phyloP scores from a whole-genome alignment of 2,888 invertebrate genomes.

The Nebria salina region DNA sequence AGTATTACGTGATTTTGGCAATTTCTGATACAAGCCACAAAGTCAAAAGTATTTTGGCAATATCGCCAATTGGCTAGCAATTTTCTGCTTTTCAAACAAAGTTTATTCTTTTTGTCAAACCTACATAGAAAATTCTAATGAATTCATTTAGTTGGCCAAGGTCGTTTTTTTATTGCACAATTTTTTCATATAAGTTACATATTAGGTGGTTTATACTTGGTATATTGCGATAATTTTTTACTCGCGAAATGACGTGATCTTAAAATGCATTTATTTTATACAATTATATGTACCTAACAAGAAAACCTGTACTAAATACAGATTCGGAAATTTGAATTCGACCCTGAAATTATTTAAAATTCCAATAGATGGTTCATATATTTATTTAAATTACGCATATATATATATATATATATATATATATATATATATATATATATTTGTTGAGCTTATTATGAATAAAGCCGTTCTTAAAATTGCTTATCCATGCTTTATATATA shows the following conservation, averaged over 20 bases:
- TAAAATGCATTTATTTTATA: background rate
- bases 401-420: too few relatives aligned
- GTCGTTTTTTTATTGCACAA: background rate
- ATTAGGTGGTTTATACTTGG: background rate
- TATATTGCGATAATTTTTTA: background rate
- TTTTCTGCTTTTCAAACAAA: background rate
- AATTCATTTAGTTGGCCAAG: background rate
- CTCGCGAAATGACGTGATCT: background rate
- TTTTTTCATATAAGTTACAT: background rate
- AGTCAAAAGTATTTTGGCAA: slow-evolving; percentile 1
- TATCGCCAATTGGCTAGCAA: background rate
- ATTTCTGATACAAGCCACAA: background rate
- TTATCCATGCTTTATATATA: too few relatives aligned
- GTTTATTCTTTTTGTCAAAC: background rate
- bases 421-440: too few relatives aligned
- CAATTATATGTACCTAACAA: background rate
- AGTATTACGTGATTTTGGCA: background rate
- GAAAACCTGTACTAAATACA: too few relatives aligned
- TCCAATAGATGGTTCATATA: too few relatives aligned
- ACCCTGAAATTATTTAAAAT: too few relatives aligned
- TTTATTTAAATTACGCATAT: too few relatives aligned
- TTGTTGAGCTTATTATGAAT: too few relatives aligned
- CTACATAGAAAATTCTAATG: background rate
- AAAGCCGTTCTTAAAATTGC: too few relatives aligned
- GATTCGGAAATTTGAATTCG: too few relatives aligned